Evolutionary conservation across 2,113 vertebrate genomes (phyloP).

Genomic region (Andinoacara biseriatus): DNA sequence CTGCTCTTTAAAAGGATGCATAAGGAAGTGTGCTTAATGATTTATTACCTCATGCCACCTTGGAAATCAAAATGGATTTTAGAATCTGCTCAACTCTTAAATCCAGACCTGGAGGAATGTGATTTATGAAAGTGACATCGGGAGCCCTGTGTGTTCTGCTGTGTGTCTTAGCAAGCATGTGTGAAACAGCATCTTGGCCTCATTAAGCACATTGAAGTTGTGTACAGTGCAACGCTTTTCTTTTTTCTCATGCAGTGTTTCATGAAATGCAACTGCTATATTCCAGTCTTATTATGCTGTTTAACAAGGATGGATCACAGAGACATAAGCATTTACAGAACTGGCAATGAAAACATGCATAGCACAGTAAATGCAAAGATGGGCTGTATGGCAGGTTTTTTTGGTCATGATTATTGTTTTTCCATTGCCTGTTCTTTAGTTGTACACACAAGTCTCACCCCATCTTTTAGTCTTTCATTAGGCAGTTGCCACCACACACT

Average conservation of each 20-base stretch:
- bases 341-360: background rate
- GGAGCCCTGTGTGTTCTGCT: slow-evolving; percentile 37
- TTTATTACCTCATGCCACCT: slow-evolving; percentile 69
- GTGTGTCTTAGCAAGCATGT: slow-evolving; percentile 54
- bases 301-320: slow-evolving; percentile 47
- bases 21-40: slow-evolving; percentile 69
- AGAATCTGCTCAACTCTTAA: slow-evolving; percentile 73
- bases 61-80: slow-evolving; percentile 80
- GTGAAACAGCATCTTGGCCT: slow-evolving; percentile 62
- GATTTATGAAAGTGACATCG: slow-evolving; percentile 74
- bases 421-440: background rate
- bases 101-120: slow-evolving; percentile 64
- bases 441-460: background rate
- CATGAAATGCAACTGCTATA: slow-evolving; percentile 21
- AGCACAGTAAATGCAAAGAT: background rate
- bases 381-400: background rate
- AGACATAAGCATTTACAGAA: background rate
- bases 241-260: slow-evolving; percentile 18
- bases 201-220: slow-evolving; percentile 62
- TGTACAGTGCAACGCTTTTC: slow-evolving; percentile 24
- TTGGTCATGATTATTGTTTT: background rate
- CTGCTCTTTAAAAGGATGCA: slow-evolving; percentile 70
- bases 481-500: background rate
- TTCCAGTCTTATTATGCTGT: slow-evolving; percentile 27
- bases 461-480: background rate